A percentile compares a stretch with the other conserved stretches of the same genome.
phyloP scores from a whole-genome alignment of 2,888 invertebrate species.

The Nebria brevicollis region DNA sequence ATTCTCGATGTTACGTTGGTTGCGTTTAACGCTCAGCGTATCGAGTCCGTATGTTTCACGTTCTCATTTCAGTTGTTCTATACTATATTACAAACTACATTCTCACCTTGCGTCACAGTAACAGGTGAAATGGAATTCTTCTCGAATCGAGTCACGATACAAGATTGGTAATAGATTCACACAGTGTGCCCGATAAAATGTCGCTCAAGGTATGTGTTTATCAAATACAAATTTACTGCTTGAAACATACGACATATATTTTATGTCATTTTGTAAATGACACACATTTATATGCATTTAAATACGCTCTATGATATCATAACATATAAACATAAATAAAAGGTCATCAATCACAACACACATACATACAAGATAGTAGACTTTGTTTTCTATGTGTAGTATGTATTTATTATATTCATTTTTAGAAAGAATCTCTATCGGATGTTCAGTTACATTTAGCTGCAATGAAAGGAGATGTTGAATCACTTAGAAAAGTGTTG shows the following conservation, averaged over 20 bases:
- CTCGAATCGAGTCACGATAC: slow-evolving; percentile 25
- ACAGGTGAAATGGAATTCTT: slow-evolving; percentile 48
- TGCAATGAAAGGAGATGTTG: slow-evolving; percentile 85
- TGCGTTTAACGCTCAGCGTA: slow-evolving; percentile 3
- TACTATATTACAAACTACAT: slow-evolving; percentile 28
- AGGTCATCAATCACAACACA: not conserved
- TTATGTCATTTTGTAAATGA: too few relatives aligned
- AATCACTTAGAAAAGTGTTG: slow-evolving; percentile 79
- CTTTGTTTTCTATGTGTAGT: not conserved
- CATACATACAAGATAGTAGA: too few relatives aligned
- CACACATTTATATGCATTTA: too few relatives aligned
- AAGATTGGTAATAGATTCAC: not conserved
- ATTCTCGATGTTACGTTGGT: slow-evolving; percentile 21
- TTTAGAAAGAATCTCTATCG: slow-evolving; percentile 90
- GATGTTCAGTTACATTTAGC: slow-evolving; percentile 94
- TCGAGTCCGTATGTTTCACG: slow-evolving; percentile 22
- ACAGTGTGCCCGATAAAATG: slow-evolving; percentile 32
- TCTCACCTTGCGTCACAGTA: slow-evolving; percentile 54
- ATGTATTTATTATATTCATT: slow-evolving; percentile 47
- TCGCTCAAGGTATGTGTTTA: slow-evolving; percentile 30
- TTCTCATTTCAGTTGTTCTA: slow-evolving; percentile 47
- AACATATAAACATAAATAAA: not conserved
- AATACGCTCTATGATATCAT: too few relatives aligned
- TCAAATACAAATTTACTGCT: too few relatives aligned
- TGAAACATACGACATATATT: too few relatives aligned